Evolutionary conservation across 2,797 vertebrate species (phyloP).

Genomic region (Macroramphosus scolopax): DNA sequence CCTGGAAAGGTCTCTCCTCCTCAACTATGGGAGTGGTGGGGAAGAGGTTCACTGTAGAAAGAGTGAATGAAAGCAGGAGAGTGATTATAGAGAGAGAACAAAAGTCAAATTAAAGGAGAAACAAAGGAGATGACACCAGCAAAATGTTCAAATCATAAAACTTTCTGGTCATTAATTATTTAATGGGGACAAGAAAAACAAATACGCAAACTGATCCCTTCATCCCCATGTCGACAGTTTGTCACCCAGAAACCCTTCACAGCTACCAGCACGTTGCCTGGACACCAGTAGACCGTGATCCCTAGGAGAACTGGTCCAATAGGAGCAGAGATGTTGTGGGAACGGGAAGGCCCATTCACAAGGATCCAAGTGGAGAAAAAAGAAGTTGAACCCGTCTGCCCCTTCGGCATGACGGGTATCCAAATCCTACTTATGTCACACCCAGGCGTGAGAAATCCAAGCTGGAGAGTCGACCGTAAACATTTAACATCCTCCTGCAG

Average conservation of each 20-base stretch:
- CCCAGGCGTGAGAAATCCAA: constrained; percentile 17
- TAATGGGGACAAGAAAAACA: background rate
- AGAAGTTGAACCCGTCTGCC: constrained; percentile 24
- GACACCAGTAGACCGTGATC: constrained; percentile 55
- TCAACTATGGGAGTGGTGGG: constrained; percentile 77
- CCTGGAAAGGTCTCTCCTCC: constrained; percentile 69
- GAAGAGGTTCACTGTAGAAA: constrained; percentile 84
- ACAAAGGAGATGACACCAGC: too few species aligned
- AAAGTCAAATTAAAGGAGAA: background rate
- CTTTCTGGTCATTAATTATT: background rate
- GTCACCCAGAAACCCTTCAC: constrained; percentile 26
- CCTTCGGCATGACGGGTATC: constrained; percentile 18
- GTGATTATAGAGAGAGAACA: background rate
- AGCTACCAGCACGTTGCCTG: constrained; percentile 48
- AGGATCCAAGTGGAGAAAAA: constrained; percentile 36
- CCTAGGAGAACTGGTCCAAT: constrained; percentile 33
- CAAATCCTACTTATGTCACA: constrained; percentile 15
- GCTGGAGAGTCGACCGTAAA: constrained; percentile 23
- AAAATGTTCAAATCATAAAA: background rate
- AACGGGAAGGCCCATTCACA: constrained; percentile 51
- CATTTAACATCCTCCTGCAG: constrained; percentile 41
- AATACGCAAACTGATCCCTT: constrained; percentile 6
- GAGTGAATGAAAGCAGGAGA: background rate
- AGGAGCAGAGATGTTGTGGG: constrained; percentile 42
- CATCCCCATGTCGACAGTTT: constrained; percentile 62